phyloP scores from a whole-genome alignment of 2,797 vertebrate genomes.

The Nasua narica region DNA sequence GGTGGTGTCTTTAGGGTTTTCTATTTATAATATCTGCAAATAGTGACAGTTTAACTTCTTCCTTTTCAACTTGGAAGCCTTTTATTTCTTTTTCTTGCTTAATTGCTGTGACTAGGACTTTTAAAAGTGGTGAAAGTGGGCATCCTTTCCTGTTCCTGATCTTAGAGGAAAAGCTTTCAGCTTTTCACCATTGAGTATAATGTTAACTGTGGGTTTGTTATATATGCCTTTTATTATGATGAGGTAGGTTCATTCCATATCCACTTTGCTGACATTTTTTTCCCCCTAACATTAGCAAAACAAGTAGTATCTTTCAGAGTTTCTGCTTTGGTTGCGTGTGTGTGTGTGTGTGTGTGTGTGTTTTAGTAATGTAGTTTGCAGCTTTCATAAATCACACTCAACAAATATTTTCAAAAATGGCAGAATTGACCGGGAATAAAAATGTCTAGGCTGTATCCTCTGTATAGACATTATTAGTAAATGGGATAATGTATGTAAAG shows the following conservation, averaged over 20 bases:
- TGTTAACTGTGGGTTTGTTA: background rate
- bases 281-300: background rate
- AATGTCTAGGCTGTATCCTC: background rate
- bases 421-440: background rate
- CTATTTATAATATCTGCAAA: background rate
- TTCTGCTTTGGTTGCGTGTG: background rate
- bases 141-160: background rate
- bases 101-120: background rate
- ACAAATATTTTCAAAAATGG: conserved; percentile 9
- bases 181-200: background rate
- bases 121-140: background rate
- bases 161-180: background rate
- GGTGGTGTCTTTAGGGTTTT: background rate
- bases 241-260: background rate
- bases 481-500: background rate
- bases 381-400: background rate
- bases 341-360: background rate
- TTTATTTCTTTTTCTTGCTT: background rate
- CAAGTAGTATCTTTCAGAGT: background rate
- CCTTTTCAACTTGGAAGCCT: background rate
- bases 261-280: background rate
- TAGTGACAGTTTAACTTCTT: background rate
- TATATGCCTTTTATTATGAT: background rate
- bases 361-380: background rate
- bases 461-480: background rate